Evolutionary conservation across 2,797 vertebrate species (phyloP).

Genomic region (Parambassis ranga): DNA sequence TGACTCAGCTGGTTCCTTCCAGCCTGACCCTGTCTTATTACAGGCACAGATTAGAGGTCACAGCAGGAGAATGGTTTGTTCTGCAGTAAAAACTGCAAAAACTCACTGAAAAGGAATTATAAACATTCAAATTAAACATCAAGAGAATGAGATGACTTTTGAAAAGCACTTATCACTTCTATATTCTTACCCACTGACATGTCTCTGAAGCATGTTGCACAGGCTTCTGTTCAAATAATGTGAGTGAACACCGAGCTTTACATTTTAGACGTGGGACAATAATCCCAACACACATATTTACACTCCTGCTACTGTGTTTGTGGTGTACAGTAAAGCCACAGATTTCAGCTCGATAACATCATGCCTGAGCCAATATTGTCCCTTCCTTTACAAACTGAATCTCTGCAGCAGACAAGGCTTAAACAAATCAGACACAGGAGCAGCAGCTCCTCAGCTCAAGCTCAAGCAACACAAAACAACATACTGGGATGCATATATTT

Average conservation of each 20-base stretch:
- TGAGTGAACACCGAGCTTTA: too few species aligned
- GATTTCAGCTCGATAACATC: slow-evolving; percentile 6
- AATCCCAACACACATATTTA: not conserved
- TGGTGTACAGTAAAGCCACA: not conserved
- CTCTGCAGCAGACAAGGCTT: slow-evolving; percentile 9
- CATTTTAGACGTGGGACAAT: not conserved
- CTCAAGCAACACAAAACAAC: not conserved
- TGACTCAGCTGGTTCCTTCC: not conserved
- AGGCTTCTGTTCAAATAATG: not conserved
- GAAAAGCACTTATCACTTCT: not conserved
- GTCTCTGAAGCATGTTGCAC: not conserved
- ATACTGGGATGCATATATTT: not conserved
- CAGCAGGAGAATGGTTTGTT: not conserved
- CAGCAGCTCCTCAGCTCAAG: not conserved
- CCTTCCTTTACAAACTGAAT: slow-evolving; percentile 9
- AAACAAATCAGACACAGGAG: slow-evolving; percentile 17
- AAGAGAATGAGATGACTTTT: not conserved
- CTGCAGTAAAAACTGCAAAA: slow-evolving; percentile 6
- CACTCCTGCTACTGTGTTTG: not conserved
- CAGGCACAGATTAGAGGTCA: not conserved
- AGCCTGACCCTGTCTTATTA: not conserved
- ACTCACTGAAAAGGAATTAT: not conserved
- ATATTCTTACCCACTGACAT: not conserved
- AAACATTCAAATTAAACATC: slow-evolving; percentile 8
- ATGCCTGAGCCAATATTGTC: slow-evolving; percentile 2